Conservation (phyloP, 1,140 invertebrate genomes). For the Pseudomyrmex sp. region DNA sequence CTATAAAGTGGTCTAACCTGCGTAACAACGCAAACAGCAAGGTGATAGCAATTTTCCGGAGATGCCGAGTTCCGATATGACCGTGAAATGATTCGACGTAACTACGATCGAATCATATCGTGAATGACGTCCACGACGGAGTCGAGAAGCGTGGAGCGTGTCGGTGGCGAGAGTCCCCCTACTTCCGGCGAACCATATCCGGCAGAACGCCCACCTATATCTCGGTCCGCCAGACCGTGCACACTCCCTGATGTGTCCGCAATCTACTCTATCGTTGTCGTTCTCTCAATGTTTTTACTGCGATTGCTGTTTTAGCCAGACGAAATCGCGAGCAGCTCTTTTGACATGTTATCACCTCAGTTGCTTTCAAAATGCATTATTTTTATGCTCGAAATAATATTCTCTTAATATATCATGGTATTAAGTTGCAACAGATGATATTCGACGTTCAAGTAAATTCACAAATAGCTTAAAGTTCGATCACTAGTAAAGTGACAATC, state of each 20-base stretch:
- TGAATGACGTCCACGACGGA: constrained; percentile 69
- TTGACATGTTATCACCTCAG: not conserved
- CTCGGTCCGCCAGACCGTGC: constrained; percentile 79
- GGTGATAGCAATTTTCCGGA: constrained; percentile 45
- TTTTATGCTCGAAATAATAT: not conserved
- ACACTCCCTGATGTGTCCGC: constrained; percentile 74
- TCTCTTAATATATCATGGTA: not conserved
- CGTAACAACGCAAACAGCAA: not conserved
- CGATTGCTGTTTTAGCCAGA: constrained; percentile 72
- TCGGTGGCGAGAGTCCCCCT: constrained; percentile 83
- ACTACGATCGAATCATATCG: constrained; percentile 67
- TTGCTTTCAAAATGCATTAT: constrained; percentile 23
- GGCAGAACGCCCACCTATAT: constrained; percentile 84
- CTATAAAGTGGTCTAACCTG: not conserved
- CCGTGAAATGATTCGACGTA: constrained; percentile 60
- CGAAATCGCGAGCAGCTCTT: constrained; percentile 50
- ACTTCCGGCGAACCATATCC: constrained; percentile 85
- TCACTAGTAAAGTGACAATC: not conserved
- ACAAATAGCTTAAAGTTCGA: no score
- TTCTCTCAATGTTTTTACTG: constrained; percentile 66
- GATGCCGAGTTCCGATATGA: constrained; percentile 26
- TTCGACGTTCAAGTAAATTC: no score
- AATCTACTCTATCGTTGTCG: constrained; percentile 77
- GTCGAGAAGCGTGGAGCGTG: constrained; percentile 82
- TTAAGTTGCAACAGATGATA: not conserved